Conservation (phyloP, 2,113 vertebrate genomes). For the Nycticorax nycticorax region DNA sequence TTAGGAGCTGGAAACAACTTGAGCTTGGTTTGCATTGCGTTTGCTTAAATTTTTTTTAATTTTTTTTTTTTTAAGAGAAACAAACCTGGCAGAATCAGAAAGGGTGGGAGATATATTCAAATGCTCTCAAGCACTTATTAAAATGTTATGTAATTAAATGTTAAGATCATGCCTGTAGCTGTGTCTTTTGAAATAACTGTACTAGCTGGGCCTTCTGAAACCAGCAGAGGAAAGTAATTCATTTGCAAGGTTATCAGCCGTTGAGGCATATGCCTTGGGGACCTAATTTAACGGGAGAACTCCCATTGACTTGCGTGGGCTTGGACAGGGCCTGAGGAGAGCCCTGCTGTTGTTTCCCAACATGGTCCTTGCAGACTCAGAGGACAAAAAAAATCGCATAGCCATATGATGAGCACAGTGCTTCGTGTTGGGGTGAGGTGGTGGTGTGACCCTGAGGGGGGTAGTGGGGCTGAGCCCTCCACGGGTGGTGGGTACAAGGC, state of each 20-base stretch:
- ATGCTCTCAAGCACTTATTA: constrained; percentile 4
- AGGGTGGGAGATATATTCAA: constrained; percentile 11
- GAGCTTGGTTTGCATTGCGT: neutral
- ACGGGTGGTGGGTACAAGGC: neutral
- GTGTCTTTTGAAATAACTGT: constrained; percentile 38
- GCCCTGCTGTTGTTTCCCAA: neutral
- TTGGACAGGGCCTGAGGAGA: neutral
- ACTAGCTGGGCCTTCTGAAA: neutral
- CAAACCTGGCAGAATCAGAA: constrained; percentile 17
- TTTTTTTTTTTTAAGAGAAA: neutral
- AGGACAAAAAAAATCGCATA: neutral
- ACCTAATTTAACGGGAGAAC: constrained; percentile 17
- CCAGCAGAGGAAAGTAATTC: neutral
- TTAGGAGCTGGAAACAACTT: neutral
- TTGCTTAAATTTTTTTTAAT: neutral
- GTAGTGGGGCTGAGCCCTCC: neutral
- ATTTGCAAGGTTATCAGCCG: constrained; percentile 20
- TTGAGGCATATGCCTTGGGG: neutral
- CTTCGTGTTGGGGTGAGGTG: neutral
- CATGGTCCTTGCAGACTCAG: neutral
- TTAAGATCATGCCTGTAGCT: constrained; percentile 46
- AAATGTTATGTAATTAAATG: constrained; percentile 59
- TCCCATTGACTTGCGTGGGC: constrained; percentile 2
- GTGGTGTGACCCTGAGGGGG: neutral
- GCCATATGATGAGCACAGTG: neutral